Base-by-base conservation (phyloP, 2,113 vertebrate genomes). In the Engystomops pustulosus region DNA sequence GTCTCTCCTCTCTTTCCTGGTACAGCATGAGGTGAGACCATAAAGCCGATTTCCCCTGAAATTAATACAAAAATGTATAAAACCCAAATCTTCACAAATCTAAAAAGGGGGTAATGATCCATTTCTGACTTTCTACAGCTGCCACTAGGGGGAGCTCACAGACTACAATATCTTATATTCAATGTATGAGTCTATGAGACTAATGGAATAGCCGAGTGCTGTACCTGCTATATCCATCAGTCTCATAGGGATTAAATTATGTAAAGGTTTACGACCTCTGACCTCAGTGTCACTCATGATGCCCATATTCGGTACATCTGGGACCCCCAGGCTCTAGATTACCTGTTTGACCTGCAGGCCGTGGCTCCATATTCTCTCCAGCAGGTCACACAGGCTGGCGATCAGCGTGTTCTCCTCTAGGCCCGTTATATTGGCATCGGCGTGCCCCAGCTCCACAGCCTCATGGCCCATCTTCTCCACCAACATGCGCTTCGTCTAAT, bases 401-500 rank as follows among this genome's bases (percentile, higher is more conserved):
- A 95, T 95, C 81, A 95, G 88, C 11, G 94, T 95, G 76, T 95
- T 95, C 89, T 95, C 94, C 84, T 95, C 94, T 36, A 95, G 93
- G 58, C 98, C 98, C 0, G 96, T 98, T 88, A 99, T 97, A 87
- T 93, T 98, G 51, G 94, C 96, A 86, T 99, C 98, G 49, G 97
- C 98, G 12, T 98, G 98, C 74, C 97, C 96, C 86, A 97, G 90
- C 72, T 98, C 98, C 44, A 96, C 94, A 0, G 96, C 95, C 91
- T 98, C 97, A 3, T 96, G 95, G 38, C 97, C 97, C 96, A 99
- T 99, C 88, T 98, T 96, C 87, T 99, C 98, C 90, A 99, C 97
- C 91, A 99, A 83, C 98, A 99, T 98, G 53, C 96, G 92, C 78
- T 99, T 99, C 36, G 98, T 99, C 98, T 99, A 88, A 30, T 45